phyloP scores from a whole-genome alignment of 1,140 invertebrate genomes.

The Heliothis subflexa region DNA sequence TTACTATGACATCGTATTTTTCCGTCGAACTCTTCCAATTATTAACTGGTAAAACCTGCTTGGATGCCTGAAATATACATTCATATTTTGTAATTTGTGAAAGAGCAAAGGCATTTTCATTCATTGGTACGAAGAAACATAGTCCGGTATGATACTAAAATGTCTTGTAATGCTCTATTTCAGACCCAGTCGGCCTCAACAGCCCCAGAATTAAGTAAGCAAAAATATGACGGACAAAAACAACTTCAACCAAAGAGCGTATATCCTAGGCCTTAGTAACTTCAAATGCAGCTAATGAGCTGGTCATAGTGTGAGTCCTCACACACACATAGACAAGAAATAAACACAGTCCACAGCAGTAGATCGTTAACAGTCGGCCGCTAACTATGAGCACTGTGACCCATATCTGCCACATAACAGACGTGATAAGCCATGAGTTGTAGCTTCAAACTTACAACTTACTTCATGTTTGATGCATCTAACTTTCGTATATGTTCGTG shows the following conservation, averaged over 20 bases:
- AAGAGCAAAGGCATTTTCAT: too few relatives aligned
- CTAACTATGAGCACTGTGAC: constrained; percentile 31
- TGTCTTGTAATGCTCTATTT: background rate
- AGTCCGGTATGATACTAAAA: background rate
- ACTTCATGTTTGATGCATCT: constrained; percentile 16
- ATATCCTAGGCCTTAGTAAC: background rate
- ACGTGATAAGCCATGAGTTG: constrained; percentile 26
- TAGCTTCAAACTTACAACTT: constrained; percentile 28
- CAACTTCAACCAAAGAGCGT: background rate
- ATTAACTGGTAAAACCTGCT: background rate
- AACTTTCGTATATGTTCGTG: background rate
- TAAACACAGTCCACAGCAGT: constrained; percentile 3
- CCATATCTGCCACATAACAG: constrained; percentile 3
- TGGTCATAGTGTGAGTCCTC: constrained; percentile 1
- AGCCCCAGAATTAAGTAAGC: too few relatives aligned
- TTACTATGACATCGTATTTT: background rate
- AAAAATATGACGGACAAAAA: too few relatives aligned
- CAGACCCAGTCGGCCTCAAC: too few relatives aligned
- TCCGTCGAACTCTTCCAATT: background rate
- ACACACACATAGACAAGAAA: background rate
- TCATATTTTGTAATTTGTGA: background rate
- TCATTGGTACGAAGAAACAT: too few relatives aligned
- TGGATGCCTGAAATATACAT: background rate
- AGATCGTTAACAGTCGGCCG: constrained; percentile 13
- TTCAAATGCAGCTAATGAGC: constrained; percentile 19